Evolutionary conservation across 2,797 vertebrate genomes (phyloP), one percentile per base, ranked within the genome.

Genomic region (Sebastiscus tertius): DNA sequence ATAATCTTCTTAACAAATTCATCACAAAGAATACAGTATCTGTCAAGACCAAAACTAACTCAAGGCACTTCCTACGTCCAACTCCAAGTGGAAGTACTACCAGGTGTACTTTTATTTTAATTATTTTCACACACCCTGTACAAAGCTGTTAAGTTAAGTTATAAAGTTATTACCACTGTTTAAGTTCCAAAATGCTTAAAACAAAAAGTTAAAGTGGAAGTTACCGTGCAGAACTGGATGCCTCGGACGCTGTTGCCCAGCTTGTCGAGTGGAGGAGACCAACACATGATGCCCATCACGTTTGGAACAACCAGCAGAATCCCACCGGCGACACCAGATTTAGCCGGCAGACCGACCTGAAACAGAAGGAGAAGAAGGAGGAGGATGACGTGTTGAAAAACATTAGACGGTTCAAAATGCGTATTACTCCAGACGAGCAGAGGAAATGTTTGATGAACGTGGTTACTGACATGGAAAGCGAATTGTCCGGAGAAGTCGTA

Each of bases 251-350:
- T 99, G 96, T 99, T 99, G 29, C 98, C 98, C 95, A 99, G 95
- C 88, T 99, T 99, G 94, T 99, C 98, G 67, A 99, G 95, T 4
- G 98, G 97, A 81, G 98, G 98, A 69, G 98, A 99, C 98, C 98
- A 99, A 85, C 97, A 99, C 98, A 99, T 99, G 94, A 99, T 95
- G 70, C 98, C 98, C 98, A 99, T 99, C 85, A 99, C 98, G 61
- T 99, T 99, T 2, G 98, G 98, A 60, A 99, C 98, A 13, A 99
- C 98, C 91, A 99, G 91, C 90, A 99, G 95, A 82, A 99, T 99
- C 7, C 98, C 98, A 4, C 98, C 98, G 0, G 98, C 94, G 55
- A 99, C 98, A 2, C 98, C 98, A 0, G 98, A 99, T 86, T 99
- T 99, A 4, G 98, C 97, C 13, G 98, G 98, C 76, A 99, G 96